Conservation (phyloP, 2,113 vertebrate genomes). For the Guaruba guarouba region DNA sequence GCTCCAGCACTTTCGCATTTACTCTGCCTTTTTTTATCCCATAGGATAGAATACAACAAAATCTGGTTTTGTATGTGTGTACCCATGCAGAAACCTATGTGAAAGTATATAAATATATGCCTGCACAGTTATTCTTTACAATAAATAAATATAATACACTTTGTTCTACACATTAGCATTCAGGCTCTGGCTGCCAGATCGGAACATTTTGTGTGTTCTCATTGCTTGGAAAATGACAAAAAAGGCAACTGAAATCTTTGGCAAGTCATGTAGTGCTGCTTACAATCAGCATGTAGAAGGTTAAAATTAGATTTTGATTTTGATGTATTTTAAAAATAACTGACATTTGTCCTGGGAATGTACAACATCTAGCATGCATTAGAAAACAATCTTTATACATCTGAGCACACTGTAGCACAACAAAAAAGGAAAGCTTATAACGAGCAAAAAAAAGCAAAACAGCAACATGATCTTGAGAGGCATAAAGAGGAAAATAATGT, state of each 20-base stretch:
- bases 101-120: neutral
- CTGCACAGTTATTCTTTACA: neutral
- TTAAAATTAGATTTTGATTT: slow-evolving; percentile 58
- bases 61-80: neutral
- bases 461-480: neutral
- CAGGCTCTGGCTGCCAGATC: neutral
- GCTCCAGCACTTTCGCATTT: neutral
- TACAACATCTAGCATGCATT: neutral
- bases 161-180: neutral
- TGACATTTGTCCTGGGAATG: slow-evolving; percentile 54
- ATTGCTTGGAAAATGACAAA: slow-evolving; percentile 10
- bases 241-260: slow-evolving; percentile 28
- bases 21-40: neutral
- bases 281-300: slow-evolving; percentile 19
- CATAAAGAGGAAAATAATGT: slow-evolving; percentile 25
- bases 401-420: slow-evolving; percentile 5
- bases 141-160: neutral
- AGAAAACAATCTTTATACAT: neutral
- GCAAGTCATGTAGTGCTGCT: neutral
- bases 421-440: slow-evolving; percentile 21
- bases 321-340: slow-evolving; percentile 55
- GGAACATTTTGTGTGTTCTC: neutral
- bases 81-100: neutral
- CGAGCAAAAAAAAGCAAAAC: neutral
- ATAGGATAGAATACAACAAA: neutral